Evolutionary conservation across 2,113 vertebrate genomes (phyloP), one percentile per base, ranked within the genome.

Genomic region (Capra hircus): DNA sequence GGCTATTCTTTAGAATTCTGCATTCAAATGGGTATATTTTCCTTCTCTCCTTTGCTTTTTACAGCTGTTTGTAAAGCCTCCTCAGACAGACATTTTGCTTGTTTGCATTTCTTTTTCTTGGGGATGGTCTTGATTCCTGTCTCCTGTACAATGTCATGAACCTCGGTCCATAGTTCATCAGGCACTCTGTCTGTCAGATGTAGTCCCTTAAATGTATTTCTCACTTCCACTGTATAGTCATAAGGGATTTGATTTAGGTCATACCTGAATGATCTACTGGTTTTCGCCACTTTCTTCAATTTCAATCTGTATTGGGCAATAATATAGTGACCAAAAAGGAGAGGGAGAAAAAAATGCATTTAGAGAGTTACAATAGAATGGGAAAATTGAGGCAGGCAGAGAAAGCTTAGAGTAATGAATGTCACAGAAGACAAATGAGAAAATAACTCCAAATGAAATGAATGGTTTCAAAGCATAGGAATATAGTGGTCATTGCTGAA

Each of bases 101-200:
- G 17, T 67, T 67, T 67, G 33, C 33, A 19, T 67, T 67, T 67
- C 16, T 67, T 67, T 67, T n/a, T 19, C 33, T 19, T 67, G 16
- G 33, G 33, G 33, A n/a, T 10, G 16, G 2, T 67, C 16, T 10
- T 67, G 33, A n/a, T n/a, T 10, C 16, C 7, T 19, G 16, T 67
- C 16, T 67, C 7, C 14, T 10, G 4, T 19, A 67, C 33, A 67
- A 19, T n/a, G 33, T 67, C 33, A 67, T 4, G 2, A n/a, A 19
- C 33, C 16, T 67, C 4, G 0, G 0, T 19, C 16, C 33, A 67
- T 67, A n/a, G 33, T 19, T 67, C 7, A 19, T n/a, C 33, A 67
- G 33, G 33, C 62, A 19, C 3, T 67, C 64, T n/a, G 30, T 67
- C 16, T 67, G n/a, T 67, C 7, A 67, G 33, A 67, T 67, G 33